Base-by-base conservation (phyloP, 2,888 invertebrate species). In the Hirtodrosophila confusa region DNA sequence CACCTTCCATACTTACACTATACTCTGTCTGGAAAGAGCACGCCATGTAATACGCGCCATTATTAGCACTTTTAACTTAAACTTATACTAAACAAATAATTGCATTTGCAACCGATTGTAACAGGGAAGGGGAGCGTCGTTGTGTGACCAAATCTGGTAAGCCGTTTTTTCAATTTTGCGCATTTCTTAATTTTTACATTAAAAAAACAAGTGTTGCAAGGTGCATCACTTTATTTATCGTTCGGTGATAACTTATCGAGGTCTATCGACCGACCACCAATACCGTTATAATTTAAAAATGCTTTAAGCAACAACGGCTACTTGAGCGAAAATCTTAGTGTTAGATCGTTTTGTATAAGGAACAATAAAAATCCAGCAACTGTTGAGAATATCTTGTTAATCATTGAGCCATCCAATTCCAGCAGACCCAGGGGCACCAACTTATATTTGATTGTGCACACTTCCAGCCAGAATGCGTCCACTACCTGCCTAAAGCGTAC, bases 281-380 rank as follows among this genome's bases (percentile, higher is more conserved):
- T 17, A 45, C 6, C 40, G 17, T 17, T 17, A 17, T 17, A 17
- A 17, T 17, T 17, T 17, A 17, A 17, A 17, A 17, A 17, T 17
- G 17, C 17, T 17, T 17, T 1, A 17, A 17, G 17, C 17, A 17
- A 17, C 9, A 17, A 11, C 10, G 6, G 17, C 67, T 79, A 89
- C 50, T 88, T 88, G 0, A 90, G 69, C 7, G 90, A 82, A 58
- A 90, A 90, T 45, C 91, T 68, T 3, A 80, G 58, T 0, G 90
- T 84, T 31, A 91, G 72, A 69, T 91, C 91, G 51, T 82, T 89
- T 62, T 91, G 91, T 63, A 91, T 88, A 0, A 91, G 74, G 62
- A 91, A 90, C 11, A 91, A 62, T 8, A 91, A 65, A 56, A 90
- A 90, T 11, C 89, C 89, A 9, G 88, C 83, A 0, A 88, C 88